phyloP scores from a whole-genome alignment of 2,797 vertebrate species.

The Urophycis tenuis region DNA sequence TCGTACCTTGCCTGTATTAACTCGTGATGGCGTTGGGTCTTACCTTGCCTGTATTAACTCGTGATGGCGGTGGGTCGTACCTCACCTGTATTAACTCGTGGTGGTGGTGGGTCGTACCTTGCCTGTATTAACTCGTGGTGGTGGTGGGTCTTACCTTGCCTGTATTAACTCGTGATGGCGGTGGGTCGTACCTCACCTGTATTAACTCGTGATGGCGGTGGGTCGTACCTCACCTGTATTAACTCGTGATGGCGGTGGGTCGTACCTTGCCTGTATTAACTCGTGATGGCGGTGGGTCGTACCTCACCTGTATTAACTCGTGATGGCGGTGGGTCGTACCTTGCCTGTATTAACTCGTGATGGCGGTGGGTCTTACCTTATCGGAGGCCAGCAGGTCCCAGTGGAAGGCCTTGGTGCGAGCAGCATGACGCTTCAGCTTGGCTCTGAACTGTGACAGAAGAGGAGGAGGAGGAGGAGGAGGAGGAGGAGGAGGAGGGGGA shows the following conservation, averaged over 20 bases:
- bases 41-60: too few species aligned
- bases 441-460: constrained; percentile 44
- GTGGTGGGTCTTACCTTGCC: constrained; percentile 64
- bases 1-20: too few species aligned
- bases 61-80: constrained; percentile 44
- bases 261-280: too few species aligned
- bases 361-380: constrained; percentile 61
- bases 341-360: too few species aligned
- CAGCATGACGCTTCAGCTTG: background rate
- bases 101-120: constrained; percentile 62
- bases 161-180: too few species aligned
- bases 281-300: constrained; percentile 15
- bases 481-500: constrained; percentile 42
- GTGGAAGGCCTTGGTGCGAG: constrained; percentile 70
- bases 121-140: too few species aligned
- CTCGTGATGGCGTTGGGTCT: background rate
- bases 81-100: too few species aligned
- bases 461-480: constrained; percentile 20
- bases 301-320: too few species aligned
- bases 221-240: constrained; percentile 72
- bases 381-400: constrained; percentile 68
- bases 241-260: too few species aligned
- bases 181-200: constrained; percentile 69
- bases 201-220: too few species aligned
- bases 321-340: constrained; percentile 53